Evolutionary conservation across 1,140 invertebrate species (phyloP).

Genomic region (Wiebesia pumilae): DNA sequence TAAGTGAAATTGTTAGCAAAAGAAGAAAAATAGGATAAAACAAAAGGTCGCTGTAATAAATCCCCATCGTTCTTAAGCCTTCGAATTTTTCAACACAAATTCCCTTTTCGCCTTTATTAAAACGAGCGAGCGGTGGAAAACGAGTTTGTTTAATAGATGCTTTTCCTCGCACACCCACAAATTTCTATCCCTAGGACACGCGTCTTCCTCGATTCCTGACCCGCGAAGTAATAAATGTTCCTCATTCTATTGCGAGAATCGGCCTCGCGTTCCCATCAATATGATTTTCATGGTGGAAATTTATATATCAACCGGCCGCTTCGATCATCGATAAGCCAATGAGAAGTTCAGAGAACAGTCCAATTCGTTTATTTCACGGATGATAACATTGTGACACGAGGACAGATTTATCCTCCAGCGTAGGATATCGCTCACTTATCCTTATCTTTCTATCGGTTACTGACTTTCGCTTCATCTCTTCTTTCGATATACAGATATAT

Average conservation of each 20-base stretch:
- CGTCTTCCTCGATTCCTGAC: neutral
- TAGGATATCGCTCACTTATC: constrained; percentile 13
- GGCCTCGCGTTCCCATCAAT: neutral
- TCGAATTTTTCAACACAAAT: constrained; percentile 47
- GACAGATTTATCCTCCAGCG: constrained; percentile 25
- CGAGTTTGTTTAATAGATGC: constrained; percentile 40
- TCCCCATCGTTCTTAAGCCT: constrained; percentile 35
- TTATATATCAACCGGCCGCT: constrained; percentile 17
- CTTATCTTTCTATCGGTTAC: constrained; percentile 1
- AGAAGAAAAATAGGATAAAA: neutral
- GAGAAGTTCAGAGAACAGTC: neutral
- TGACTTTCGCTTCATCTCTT: constrained; percentile 7
- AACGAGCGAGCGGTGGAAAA: constrained; percentile 33
- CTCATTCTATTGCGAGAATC: constrained; percentile 22
- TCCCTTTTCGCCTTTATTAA: constrained; percentile 37
- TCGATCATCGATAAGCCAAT: constrained; percentile 37
- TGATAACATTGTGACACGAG: constrained; percentile 36
- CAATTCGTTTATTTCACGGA: constrained; percentile 47
- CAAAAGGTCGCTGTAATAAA: constrained; percentile 11
- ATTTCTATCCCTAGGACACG: constrained; percentile 10
- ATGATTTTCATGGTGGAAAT: neutral
- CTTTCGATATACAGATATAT: neutral
- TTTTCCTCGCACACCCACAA: neutral
- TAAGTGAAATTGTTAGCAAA: neutral
- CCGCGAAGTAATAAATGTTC: constrained; percentile 37